Evolutionary conservation across 2,888 invertebrate genomes (phyloP).

Genomic region (Rhorus exstirpatorius): DNA sequence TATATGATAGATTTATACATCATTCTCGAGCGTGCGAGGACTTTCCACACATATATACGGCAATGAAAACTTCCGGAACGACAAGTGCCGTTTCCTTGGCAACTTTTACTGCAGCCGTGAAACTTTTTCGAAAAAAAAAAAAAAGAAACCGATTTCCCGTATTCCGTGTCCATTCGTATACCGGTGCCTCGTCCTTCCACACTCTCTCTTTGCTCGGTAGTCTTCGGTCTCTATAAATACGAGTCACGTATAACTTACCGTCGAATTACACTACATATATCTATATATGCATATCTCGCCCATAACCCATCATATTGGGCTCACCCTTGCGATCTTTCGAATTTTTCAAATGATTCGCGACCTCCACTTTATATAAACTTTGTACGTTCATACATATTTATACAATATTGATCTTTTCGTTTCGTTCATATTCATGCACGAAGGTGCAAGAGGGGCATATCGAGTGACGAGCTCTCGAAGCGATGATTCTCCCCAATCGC

Average conservation of each 20-base stretch:
- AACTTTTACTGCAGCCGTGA: conserved; percentile 33
- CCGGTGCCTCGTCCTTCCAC: conserved; percentile 22
- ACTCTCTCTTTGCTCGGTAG: not conserved
- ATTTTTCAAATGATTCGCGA: conserved; percentile 16
- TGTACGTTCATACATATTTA: conserved; percentile 21
- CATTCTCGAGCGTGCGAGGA: conserved; percentile 2
- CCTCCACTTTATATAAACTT: not conserved
- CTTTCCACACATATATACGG: not conserved
- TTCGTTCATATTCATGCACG: conserved; percentile 33
- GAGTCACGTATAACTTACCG: conserved; percentile 49
- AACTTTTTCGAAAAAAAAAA: conserved; percentile 38
- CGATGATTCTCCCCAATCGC: not conserved
- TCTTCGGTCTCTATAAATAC: conserved; percentile 30
- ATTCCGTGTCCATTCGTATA: conserved; percentile 21
- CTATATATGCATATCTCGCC: conserved; percentile 1
- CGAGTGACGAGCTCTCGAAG: conserved; percentile 3
- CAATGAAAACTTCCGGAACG: conserved; percentile 58
- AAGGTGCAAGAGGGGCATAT: not conserved
- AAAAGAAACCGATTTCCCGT: not conserved
- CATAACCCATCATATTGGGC: not conserved
- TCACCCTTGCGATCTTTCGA: conserved; percentile 2
- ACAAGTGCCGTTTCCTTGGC: conserved; percentile 43
- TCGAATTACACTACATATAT: conserved; percentile 23
- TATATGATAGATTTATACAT: not conserved
- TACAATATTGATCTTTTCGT: conserved; percentile 43